Evolutionary conservation across 2,797 vertebrate genomes (phyloP).

Genomic region (Rhinichthys osculus): DNA sequence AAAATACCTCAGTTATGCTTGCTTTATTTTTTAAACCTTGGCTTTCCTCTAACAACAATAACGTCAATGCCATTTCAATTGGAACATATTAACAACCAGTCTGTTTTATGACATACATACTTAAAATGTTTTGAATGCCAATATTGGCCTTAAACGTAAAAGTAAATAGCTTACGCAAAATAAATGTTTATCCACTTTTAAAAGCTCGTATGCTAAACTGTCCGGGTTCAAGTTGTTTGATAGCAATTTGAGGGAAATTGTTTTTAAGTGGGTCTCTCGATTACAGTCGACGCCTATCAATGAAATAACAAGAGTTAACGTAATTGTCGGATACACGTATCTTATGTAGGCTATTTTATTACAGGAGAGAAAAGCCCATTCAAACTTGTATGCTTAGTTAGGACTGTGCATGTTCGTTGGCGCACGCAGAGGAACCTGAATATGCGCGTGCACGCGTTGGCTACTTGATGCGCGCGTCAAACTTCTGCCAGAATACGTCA

Average conservation of each 20-base stretch:
- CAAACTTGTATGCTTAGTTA: background rate
- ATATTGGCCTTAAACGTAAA: background rate
- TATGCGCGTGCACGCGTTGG: conserved; percentile 2
- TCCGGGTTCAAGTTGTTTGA: background rate
- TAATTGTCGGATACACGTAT: background rate
- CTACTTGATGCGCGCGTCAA: background rate
- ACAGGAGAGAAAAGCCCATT: background rate
- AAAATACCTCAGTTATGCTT: background rate
- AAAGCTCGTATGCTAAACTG: background rate
- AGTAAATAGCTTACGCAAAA: background rate
- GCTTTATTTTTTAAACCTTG: conserved; percentile 3
- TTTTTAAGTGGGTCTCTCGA: background rate
- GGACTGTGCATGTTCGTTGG: background rate
- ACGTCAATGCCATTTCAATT: background rate
- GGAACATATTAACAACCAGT: background rate
- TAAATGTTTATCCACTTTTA: background rate
- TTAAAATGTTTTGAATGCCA: background rate
- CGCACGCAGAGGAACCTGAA: background rate
- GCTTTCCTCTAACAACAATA: conserved; percentile 14
- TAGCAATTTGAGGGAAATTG: background rate
- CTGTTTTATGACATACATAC: background rate
- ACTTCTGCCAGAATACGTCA: conserved; percentile 10
- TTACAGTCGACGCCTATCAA: background rate
- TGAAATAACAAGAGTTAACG: background rate
- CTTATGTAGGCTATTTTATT: background rate